A percentile compares a stretch with the other conserved stretches of the same genome.
These are phyloP conservation scores for Caenorhabditis uteleia DNA, from an alignment of 2,888 invertebrate species.

Conservation along the genomic window DNA sequence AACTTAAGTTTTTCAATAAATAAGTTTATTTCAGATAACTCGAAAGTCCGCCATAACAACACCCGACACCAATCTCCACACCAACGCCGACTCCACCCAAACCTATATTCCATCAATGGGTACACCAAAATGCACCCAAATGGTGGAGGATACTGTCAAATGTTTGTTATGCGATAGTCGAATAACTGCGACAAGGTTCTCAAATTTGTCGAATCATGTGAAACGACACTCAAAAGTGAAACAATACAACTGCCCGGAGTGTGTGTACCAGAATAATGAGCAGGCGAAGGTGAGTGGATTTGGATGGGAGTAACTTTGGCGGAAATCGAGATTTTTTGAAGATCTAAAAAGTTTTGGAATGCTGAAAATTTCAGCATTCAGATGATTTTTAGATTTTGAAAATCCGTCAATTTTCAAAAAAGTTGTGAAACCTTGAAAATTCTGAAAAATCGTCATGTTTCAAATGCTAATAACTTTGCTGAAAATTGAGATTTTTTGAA, in stretches of 20 bases:
- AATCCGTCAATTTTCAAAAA: too few relatives aligned
- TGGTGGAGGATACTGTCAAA: conserved; percentile 7
- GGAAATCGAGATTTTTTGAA: too few relatives aligned
- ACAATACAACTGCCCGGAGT: conserved; percentile 58
- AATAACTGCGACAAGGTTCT: conserved; percentile 54
- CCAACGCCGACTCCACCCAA: too few relatives aligned
- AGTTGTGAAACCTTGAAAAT: neutral
- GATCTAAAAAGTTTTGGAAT: too few relatives aligned
- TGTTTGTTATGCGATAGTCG: conserved; percentile 40
- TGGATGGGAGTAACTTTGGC: too few relatives aligned
- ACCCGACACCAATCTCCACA: neutral
- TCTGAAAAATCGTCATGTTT: neutral
- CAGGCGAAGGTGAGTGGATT: conserved; percentile 49
- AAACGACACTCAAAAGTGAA: conserved; percentile 55
- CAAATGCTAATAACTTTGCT: neutral
- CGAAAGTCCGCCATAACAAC: too few relatives aligned
- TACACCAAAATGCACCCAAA: neutral
- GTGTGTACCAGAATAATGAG: conserved; percentile 57
- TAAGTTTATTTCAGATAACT: too few relatives aligned
- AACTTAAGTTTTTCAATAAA: too few relatives aligned
- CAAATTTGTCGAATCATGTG: conserved; percentile 57
- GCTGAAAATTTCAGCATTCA: too few relatives aligned
- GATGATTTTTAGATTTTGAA: too few relatives aligned
- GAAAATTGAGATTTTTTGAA: neutral
- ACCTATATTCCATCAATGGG: too few relatives aligned